Percentiles rank a stretch among this genome's conserved stretches.
Conservation (phyloP, 2,113 vertebrate species). For the Egretta garzetta region DNA sequence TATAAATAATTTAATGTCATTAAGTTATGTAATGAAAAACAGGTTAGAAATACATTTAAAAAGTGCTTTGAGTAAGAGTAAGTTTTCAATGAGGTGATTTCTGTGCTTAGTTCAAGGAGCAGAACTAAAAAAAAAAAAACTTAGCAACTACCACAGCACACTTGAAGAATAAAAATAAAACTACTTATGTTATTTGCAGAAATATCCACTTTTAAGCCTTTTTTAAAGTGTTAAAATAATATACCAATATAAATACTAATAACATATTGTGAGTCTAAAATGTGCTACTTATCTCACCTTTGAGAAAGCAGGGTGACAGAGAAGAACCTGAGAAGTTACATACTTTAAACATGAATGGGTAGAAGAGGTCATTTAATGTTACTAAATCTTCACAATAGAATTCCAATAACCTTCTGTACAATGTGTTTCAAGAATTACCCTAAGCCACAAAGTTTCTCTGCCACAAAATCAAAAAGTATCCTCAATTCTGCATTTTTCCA, state of each 20-base stretch:
- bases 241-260: not conserved
- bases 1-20: not conserved
- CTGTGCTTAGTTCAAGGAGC: not conserved
- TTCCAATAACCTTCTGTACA: not conserved
- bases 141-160: not conserved
- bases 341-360: not conserved
- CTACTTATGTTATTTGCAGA: not conserved
- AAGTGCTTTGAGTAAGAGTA: not conserved
- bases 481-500: conserved; percentile 36
- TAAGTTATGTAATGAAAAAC: not conserved
- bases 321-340: not conserved
- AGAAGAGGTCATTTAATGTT: not conserved
- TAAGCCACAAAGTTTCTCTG: not conserved
- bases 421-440: not conserved
- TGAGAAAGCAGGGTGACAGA: not conserved
- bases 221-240: not conserved
- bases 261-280: not conserved
- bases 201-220: not conserved
- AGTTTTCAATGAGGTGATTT: not conserved
- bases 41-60: not conserved
- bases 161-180: not conserved
- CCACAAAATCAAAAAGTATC: not conserved
- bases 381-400: not conserved
- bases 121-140: not conserved
- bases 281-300: not conserved